These are phyloP conservation scores for Philereme transversata DNA, from an alignment of 2,888 invertebrate genomes.

Conservation along the genomic window DNA sequence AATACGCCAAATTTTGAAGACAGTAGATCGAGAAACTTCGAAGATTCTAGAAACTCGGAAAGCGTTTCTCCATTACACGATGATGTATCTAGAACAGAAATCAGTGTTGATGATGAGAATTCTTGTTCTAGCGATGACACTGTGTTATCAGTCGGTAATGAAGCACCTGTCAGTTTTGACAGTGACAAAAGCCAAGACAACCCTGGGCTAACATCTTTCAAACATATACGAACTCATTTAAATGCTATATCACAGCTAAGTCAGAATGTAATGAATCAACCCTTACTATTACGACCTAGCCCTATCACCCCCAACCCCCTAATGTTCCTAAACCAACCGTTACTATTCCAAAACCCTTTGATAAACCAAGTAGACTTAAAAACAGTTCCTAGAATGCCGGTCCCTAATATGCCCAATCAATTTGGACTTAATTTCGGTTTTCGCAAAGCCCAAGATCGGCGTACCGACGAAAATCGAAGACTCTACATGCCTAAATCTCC, in stretches of 20 bases:
- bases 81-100: conserved; percentile 69
- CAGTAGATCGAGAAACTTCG: conserved; percentile 37
- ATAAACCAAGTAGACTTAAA: conserved; percentile 71
- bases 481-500: conserved; percentile 66
- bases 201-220: conserved; percentile 82
- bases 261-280: conserved; percentile 75
- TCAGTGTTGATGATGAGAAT: conserved; percentile 81
- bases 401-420: conserved; percentile 61
- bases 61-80: conserved; percentile 68
- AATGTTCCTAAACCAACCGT: conserved; percentile 78
- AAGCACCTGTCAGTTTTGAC: conserved; percentile 80
- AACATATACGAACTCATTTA: conserved; percentile 87
- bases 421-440: conserved; percentile 67
- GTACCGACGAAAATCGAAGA: conserved; percentile 67
- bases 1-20: conserved; percentile 75
- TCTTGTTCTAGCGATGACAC: conserved; percentile 91
- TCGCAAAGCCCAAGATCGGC: conserved; percentile 54
- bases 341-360: conserved; percentile 72
- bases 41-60: conserved; percentile 54
- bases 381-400: conserved; percentile 58
- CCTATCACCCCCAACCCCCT: conserved; percentile 79
- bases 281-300: conserved; percentile 71
- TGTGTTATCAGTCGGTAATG: conserved; percentile 92
- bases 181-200: conserved; percentile 54
- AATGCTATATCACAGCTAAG: conserved; percentile 88